phyloP scores from a whole-genome alignment of 2,113 vertebrate species.

The Callipepla californica region DNA sequence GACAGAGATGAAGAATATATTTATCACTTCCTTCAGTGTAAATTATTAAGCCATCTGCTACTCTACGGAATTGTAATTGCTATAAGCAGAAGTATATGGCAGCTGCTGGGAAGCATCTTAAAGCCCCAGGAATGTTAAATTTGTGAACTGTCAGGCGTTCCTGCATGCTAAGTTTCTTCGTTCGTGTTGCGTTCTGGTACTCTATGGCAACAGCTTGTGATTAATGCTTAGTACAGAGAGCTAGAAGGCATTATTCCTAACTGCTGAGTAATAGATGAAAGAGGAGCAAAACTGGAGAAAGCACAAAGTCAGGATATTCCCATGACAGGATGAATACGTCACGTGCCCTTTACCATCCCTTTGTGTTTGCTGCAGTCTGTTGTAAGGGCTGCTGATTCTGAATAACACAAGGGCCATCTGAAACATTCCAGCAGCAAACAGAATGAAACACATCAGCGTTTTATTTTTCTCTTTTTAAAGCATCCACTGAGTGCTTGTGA shows the following conservation, averaged over 20 bases:
- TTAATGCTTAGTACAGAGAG: not conserved
- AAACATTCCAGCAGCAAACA: not conserved
- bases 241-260: not conserved
- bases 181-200: not conserved
- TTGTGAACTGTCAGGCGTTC: not conserved
- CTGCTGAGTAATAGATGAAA: not conserved
- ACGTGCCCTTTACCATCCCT: not conserved
- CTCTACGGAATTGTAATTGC: not conserved
- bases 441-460: not conserved
- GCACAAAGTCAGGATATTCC: not conserved
- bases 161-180: not conserved
- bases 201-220: not conserved
- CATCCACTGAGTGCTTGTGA: fast-evolving
- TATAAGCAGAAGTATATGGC: not conserved
- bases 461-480: not conserved
- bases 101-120: not conserved
- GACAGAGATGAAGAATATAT: not conserved
- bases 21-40: not conserved
- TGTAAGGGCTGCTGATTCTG: not conserved
- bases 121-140: not conserved
- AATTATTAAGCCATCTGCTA: not conserved
- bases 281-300: not conserved
- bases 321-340: not conserved
- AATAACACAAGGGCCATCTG: not conserved
- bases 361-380: not conserved